phyloP scores from a whole-genome alignment of 1,140 invertebrate species.

The Drosophila rufa region DNA sequence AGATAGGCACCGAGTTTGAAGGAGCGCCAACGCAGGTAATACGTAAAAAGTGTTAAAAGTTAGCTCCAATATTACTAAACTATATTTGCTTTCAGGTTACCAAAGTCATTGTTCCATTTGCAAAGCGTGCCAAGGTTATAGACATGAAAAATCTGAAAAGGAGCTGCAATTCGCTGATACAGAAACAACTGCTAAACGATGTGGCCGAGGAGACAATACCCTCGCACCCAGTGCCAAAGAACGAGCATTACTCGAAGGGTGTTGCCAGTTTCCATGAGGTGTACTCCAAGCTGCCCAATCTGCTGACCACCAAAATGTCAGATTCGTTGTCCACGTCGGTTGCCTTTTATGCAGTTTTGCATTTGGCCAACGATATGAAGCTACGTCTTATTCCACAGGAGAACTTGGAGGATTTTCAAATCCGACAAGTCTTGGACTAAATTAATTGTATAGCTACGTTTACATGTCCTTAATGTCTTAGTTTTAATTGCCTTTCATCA shows the following conservation, averaged over 20 bases:
- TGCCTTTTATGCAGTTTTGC: conserved; percentile 90
- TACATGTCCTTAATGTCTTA: background rate
- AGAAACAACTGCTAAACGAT: conserved; percentile 61
- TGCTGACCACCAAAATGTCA: conserved; percentile 87
- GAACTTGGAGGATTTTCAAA: conserved; percentile 73
- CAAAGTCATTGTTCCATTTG: conserved; percentile 89
- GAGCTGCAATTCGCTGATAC: conserved; percentile 86
- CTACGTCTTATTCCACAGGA: conserved; percentile 72
- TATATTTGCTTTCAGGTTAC: conserved; percentile 84
- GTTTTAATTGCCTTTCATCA: background rate
- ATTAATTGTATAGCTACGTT: background rate
- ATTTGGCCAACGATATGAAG: conserved; percentile 91
- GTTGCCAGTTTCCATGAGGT: conserved; percentile 85
- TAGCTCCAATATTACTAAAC: background rate
- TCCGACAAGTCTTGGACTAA: conserved; percentile 71
- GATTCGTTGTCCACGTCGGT: conserved; percentile 90
- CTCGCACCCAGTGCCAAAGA: conserved; percentile 37
- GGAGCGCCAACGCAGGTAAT: conserved; percentile 77
- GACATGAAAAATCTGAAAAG: conserved; percentile 91
- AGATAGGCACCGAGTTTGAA: conserved; percentile 79
- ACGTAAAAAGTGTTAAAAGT: too few relatives aligned
- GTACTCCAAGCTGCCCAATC: conserved; percentile 87
- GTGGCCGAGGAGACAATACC: conserved; percentile 53
- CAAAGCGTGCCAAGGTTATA: conserved; percentile 90
- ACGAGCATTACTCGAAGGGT: conserved; percentile 65